phyloP scores from a whole-genome alignment of 1,140 invertebrate genomes.

The Zaprionus kolodkinae region DNA sequence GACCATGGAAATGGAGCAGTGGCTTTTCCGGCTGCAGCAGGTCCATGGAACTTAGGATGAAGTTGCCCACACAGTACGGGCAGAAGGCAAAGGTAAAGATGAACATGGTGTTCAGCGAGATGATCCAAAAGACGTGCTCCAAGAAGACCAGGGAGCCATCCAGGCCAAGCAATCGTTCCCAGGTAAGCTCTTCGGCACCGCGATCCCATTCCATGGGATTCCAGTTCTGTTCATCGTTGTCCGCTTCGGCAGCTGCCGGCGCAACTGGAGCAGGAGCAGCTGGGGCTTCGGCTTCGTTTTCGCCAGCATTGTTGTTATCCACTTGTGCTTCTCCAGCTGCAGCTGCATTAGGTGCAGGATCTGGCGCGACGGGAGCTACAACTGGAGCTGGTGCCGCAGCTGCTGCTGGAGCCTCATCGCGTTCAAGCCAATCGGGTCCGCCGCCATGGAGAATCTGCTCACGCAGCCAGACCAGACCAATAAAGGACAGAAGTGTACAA shows the following conservation, averaged over 20 bases:
- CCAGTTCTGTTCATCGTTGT: slow-evolving; percentile 96
- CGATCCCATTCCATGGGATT: slow-evolving; percentile 99
- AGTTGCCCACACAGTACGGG: slow-evolving; percentile 97
- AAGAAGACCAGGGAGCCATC: slow-evolving; percentile 98
- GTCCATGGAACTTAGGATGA: slow-evolving; percentile 91
- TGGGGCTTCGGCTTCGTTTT: slow-evolving; percentile 48
- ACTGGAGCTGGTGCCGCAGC: slow-evolving; percentile 60
- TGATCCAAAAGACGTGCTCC: slow-evolving; percentile 99
- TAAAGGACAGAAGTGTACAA: slow-evolving; percentile 98
- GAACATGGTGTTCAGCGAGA: slow-evolving; percentile 98
- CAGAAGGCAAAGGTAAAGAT: slow-evolving; percentile 97
- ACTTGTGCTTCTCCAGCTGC: slow-evolving; percentile 78
- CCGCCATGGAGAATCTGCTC: slow-evolving; percentile 99
- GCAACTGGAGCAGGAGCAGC: slow-evolving; percentile 21
- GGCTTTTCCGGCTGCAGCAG: slow-evolving; percentile 90
- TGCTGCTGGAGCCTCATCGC: slow-evolving; percentile 85
- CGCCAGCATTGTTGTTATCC: slow-evolving; percentile 70
- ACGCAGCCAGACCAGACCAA: slow-evolving; percentile 97
- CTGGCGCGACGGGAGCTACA: slow-evolving; percentile 76
- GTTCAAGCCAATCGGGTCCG: slow-evolving; percentile 96
- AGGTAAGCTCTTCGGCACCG: slow-evolving; percentile 98
- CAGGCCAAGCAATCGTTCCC: slow-evolving; percentile 97
- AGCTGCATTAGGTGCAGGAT: slow-evolving; percentile 40
- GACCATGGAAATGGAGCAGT: slow-evolving; percentile 95
- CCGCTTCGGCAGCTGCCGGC: slow-evolving; percentile 68